phyloP scores from a whole-genome alignment of 2,888 invertebrate species.

The Caenorhabditis auriculariae region DNA sequence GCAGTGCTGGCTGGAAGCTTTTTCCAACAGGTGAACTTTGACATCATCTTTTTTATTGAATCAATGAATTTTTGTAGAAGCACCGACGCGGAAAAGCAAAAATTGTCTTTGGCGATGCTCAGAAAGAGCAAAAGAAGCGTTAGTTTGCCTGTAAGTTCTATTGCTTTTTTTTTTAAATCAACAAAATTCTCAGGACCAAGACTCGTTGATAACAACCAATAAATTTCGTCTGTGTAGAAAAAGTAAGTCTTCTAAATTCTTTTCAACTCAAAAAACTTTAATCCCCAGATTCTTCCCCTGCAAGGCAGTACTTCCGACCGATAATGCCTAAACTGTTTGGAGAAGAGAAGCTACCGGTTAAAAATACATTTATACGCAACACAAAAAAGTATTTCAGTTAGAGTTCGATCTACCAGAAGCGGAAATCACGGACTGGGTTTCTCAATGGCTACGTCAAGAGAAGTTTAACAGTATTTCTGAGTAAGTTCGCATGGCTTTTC shows the following conservation, averaged over 20 bases:
- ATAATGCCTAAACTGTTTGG: too few species aligned
- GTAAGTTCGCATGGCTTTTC: not conserved
- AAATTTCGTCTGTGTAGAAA: too few species aligned
- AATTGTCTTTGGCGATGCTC: slow-evolving; percentile 17
- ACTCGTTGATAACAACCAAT: too few species aligned
- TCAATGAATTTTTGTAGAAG: slow-evolving; percentile 6
- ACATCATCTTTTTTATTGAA: slow-evolving; percentile 1
- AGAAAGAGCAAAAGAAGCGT: slow-evolving; percentile 14
- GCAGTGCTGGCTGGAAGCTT: slow-evolving; percentile 68
- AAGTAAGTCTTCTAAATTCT: too few species aligned
- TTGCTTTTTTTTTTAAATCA: slow-evolving; percentile 1
- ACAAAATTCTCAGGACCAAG: slow-evolving; percentile 16
- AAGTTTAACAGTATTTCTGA: slow-evolving; percentile 26
- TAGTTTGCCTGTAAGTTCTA: slow-evolving; percentile 23
- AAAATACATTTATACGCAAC: too few species aligned
- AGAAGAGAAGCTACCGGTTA: too few species aligned
- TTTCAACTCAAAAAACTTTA: too few species aligned
- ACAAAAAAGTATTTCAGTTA: too few species aligned
- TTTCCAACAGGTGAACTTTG: slow-evolving; percentile 63
- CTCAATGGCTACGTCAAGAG: slow-evolving; percentile 45
- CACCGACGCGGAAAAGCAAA: slow-evolving; percentile 19
- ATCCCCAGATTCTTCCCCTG: too few species aligned
- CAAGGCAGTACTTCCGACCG: too few species aligned
- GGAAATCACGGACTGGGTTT: slow-evolving; percentile 57
- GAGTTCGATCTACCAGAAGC: too few species aligned